A percentile compares a stretch with the other conserved stretches of the same genome.
Conservation (phyloP, 2,797 vertebrate species). For the Uromys caudimaculatus region DNA sequence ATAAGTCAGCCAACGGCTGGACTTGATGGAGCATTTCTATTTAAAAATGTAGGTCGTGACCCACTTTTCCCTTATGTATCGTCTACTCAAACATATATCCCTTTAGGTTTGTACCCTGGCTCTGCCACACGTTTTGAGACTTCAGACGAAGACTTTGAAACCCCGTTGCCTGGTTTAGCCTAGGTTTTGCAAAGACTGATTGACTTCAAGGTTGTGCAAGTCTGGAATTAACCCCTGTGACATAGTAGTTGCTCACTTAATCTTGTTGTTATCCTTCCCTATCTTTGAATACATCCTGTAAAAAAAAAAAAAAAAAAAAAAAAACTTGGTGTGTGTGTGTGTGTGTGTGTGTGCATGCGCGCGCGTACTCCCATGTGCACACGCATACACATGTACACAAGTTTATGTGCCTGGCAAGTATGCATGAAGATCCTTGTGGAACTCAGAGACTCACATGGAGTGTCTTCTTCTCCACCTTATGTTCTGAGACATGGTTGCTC, state of each 20-base stretch:
- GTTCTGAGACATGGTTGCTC: background rate
- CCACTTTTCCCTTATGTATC: background rate
- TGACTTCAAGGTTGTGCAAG: conserved; percentile 34
- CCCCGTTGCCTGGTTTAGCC: background rate
- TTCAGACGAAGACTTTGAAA: background rate
- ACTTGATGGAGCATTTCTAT: background rate
- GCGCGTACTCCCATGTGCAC: too few species aligned
- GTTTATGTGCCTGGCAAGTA: background rate
- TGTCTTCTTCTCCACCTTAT: background rate
- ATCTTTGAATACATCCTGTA: background rate
- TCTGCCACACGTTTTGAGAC: background rate
- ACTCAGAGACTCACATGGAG: background rate
- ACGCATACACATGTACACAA: too few species aligned
- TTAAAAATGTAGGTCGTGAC: conserved; percentile 41
- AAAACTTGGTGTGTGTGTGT: background rate
- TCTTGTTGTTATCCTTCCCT: background rate
- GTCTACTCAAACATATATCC: background rate
- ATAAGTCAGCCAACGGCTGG: background rate
- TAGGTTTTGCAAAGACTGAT: background rate
- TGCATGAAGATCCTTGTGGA: background rate
- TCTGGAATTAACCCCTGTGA: background rate
- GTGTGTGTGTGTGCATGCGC: background rate
- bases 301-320: background rate
- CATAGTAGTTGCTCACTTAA: background rate
- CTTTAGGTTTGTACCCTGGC: background rate